Evolutionary conservation across 2,113 vertebrate genomes (phyloP).

Genomic region (Laticauda laticaudata): DNA sequence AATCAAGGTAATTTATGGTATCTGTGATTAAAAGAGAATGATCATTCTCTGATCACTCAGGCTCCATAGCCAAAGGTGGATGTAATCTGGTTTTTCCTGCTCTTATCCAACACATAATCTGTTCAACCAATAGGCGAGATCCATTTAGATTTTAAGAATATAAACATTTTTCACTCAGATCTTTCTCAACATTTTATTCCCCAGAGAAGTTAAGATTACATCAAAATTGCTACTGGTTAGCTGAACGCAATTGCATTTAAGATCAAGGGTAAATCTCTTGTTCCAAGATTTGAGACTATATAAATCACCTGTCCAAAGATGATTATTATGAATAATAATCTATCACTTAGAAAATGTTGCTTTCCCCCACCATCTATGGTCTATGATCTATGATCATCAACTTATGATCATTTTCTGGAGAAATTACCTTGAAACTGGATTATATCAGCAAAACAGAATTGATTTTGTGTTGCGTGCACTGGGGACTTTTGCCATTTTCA

Average conservation of each 20-base stretch:
- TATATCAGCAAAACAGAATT: constrained; percentile 8
- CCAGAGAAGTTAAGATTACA: background rate
- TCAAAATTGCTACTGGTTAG: background rate
- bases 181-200: background rate
- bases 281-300: background rate
- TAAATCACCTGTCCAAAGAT: background rate
- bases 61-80: background rate
- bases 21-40: background rate
- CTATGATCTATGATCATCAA: no score
- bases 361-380: background rate
- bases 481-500: constrained; percentile 13
- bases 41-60: background rate
- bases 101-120: background rate
- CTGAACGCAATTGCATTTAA: background rate
- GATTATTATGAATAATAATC: constrained; percentile 2
- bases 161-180: background rate
- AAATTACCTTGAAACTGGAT: constrained; percentile 20
- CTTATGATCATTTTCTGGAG: background rate
- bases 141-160: background rate
- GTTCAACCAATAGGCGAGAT: background rate
- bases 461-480: constrained; percentile 8
- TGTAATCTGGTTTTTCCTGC: background rate
- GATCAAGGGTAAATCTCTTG: background rate
- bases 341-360: background rate
- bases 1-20: background rate